These are phyloP conservation scores for Propithecus perrieri DNA, from an alignment of 2,797 vertebrate genomes.

Conservation along the genomic window DNA sequence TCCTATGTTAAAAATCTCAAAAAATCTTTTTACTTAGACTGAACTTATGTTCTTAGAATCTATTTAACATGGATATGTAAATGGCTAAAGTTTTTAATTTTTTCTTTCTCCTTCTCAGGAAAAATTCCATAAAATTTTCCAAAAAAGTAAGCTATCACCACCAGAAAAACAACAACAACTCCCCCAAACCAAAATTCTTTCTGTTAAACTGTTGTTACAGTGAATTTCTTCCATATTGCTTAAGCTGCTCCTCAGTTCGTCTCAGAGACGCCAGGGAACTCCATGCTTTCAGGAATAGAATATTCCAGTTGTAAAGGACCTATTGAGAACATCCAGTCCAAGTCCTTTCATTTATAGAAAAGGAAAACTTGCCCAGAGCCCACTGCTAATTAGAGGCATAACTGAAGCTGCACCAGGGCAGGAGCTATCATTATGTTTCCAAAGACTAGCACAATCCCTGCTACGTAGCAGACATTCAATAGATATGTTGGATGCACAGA, in stretches of 20 bases:
- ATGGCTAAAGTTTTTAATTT: background rate
- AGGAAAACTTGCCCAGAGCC: background rate
- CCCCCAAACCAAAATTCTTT: background rate
- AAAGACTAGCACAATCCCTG: background rate
- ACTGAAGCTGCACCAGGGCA: background rate
- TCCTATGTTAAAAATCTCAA: background rate
- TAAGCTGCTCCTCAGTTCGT: background rate
- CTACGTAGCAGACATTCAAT: background rate
- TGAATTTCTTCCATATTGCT: background rate
- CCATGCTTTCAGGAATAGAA: background rate
- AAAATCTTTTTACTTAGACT: slow-evolving; percentile 39
- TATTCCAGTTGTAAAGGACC: background rate
- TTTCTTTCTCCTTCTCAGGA: background rate
- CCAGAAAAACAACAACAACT: background rate
- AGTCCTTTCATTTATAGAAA: background rate
- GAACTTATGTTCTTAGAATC: background rate
- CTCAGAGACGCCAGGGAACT: background rate
- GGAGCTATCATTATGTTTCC: background rate
- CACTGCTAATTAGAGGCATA: background rate
- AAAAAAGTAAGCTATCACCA: background rate
- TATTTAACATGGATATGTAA: background rate
- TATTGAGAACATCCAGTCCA: background rate
- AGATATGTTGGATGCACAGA: background rate
- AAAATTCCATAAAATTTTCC: slow-evolving; percentile 23
- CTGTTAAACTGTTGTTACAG: background rate